Percentiles rank a stretch among this genome's conserved stretches.
phyloP scores from a whole-genome alignment of 2,797 vertebrate genomes.

The Odontamblyopus lacepedii region DNA sequence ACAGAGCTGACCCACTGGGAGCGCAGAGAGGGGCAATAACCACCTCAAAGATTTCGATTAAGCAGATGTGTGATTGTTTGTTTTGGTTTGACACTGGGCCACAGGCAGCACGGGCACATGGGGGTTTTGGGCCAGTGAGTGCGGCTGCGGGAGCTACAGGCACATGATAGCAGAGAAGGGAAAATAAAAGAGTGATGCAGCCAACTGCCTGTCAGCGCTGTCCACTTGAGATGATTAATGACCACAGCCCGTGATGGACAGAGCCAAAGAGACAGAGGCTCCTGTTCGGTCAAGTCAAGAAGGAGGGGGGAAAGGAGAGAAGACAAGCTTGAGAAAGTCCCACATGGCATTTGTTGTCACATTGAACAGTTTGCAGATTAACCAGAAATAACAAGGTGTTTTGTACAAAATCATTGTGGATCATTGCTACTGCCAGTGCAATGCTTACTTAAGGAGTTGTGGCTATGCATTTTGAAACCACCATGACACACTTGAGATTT shows the following conservation, averaged over 20 bases:
- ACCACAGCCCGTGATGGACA: slow-evolving; percentile 70
- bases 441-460: not conserved
- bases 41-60: slow-evolving; percentile 62
- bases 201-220: slow-evolving; percentile 72
- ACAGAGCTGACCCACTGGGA: slow-evolving; percentile 45
- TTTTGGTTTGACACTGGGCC: slow-evolving; percentile 57
- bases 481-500: not conserved
- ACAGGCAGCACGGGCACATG: slow-evolving; percentile 40
- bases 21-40: slow-evolving; percentile 48
- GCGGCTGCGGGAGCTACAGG: slow-evolving; percentile 38
- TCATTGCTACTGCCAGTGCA: not conserved
- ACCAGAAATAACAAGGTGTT: not conserved
- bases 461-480: not conserved
- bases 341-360: slow-evolving; percentile 29
- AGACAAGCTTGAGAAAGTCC: slow-evolving; percentile 46
- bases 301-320: slow-evolving; percentile 12
- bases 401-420: not conserved
- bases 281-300: slow-evolving; percentile 51
- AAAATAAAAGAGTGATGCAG: slow-evolving; percentile 66
- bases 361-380: not conserved
- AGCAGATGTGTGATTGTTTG: slow-evolving; percentile 70
- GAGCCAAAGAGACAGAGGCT: slow-evolving; percentile 60
- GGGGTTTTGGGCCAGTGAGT: slow-evolving; percentile 20
- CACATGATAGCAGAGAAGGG: slow-evolving; percentile 28
- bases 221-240: slow-evolving; percentile 79